Base-by-base conservation (phyloP, 2,797 vertebrate genomes). In the Myotis planiceps region DNA sequence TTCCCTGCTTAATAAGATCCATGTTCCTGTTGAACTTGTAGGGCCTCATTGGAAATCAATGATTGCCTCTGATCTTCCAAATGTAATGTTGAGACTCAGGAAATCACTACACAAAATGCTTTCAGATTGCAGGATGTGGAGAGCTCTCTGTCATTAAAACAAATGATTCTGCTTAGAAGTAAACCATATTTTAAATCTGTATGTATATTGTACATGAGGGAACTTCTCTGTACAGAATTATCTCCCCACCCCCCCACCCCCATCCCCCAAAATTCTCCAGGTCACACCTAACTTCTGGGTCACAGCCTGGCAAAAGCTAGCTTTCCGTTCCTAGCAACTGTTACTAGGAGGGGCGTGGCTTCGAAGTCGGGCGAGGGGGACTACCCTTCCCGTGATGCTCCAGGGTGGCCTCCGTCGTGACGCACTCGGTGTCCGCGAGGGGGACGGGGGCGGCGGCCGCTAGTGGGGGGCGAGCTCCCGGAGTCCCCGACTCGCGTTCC, bases 321-420 rank as follows among this genome's bases (percentile, higher is more conserved):
- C 94, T 93, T 91, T 84, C 69, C 69, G 93, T 93, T 93, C 92
- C 83, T 97, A 96, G 97, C 90, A 97, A 98, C 97, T 74, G 97
- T 96, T 95, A 94, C 97, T 63, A 42, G 34, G 81, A 78, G 80
- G 58, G 91, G 94, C 32, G 97, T 93, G 93, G 87, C 85, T 80
- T 90, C 47, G 0, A 72, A 85, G 29, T 37, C 0, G 0, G 13
- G 42, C 7, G 0, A 16, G 58, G 58, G n/a, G 29, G 79, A 98
- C 97, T 98, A 98, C 97, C 96, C 13, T 96, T 98, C 97, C 97
- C 97, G 32, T 96, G 94, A 97, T 95, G 95, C 97, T 69, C 69
- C 3, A 81, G 72, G 86, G 93, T 84, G 91, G 94, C 51, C 89
- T 97, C 83, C 86, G 93, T 88, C 25, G 96, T 96, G 97, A 98